Conservation (phyloP, 2,113 vertebrate genomes). For the Pelecanus crispus region DNA sequence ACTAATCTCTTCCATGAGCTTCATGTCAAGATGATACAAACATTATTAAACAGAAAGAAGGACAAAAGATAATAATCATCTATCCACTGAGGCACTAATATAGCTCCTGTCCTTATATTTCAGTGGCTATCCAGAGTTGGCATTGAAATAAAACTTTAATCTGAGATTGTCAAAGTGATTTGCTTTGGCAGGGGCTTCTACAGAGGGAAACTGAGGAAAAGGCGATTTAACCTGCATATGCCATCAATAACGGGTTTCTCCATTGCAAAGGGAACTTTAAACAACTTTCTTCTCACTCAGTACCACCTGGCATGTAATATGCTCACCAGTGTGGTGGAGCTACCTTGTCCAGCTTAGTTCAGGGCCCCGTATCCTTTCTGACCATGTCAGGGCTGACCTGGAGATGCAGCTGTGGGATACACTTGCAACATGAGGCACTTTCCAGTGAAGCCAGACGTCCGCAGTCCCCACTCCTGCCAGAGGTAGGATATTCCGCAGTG, state of each 20-base stretch:
- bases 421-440: neutral
- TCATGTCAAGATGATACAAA: slow-evolving; percentile 73
- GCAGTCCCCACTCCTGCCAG: neutral
- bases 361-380: neutral
- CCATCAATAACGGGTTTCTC: neutral
- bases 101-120: neutral
- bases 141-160: neutral
- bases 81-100: neutral
- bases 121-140: neutral
- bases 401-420: neutral
- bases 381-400: neutral
- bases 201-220: neutral
- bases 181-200: neutral
- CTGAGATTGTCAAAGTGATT: neutral
- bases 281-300: neutral
- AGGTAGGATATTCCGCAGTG: neutral
- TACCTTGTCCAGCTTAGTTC: neutral
- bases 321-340: neutral
- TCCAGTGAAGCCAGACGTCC: neutral
- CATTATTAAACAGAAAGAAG: neutral
- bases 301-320: too few species aligned
- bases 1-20: slow-evolving; percentile 74
- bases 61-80: neutral
- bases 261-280: neutral
- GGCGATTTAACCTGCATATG: neutral